Percentiles rank a stretch among this genome's conserved stretches.
phyloP scores from a whole-genome alignment of 1,140 invertebrate genomes.

The Holcopasites calliopsidis region DNA sequence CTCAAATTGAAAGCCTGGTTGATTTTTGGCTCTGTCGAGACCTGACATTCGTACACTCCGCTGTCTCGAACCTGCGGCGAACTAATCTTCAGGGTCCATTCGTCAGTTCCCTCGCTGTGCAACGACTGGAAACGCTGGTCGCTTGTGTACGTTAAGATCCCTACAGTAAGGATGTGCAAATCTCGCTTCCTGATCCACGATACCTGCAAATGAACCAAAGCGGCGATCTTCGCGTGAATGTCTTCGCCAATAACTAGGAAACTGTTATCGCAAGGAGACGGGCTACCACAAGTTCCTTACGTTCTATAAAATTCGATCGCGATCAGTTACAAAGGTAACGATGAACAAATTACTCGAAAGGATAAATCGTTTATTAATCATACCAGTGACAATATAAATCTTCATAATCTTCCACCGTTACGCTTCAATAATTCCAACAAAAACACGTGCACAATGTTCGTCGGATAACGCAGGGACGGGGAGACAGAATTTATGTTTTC shows the following conservation, averaged over 20 bases:
- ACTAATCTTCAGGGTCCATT: conserved; percentile 91
- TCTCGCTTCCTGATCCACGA: conserved; percentile 88
- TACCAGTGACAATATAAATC: conserved; percentile 28
- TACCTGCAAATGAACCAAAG: conserved; percentile 78
- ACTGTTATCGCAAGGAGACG: not conserved
- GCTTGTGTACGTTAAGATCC: conserved; percentile 87
- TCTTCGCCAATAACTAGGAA: not conserved
- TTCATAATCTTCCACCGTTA: conserved; percentile 20
- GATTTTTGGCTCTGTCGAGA: conserved; percentile 92
- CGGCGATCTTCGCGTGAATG: not conserved
- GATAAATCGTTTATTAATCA: not conserved
- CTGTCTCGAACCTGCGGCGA: conserved; percentile 88
- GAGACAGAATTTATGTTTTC: conserved; percentile 29
- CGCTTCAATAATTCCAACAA: conserved; percentile 25
- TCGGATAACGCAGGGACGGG: conserved; percentile 17
- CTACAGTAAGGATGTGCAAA: conserved; percentile 87
- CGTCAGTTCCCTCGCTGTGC: conserved; percentile 91
- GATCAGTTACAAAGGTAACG: not conserved
- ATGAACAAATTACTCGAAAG: not conserved
- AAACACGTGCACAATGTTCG: conserved; percentile 34
- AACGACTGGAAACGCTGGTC: conserved; percentile 88
- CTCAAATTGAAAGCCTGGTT: conserved; percentile 89
- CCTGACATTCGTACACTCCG: conserved; percentile 91
- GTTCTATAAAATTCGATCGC: not conserved
- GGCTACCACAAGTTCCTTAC: not conserved